These are phyloP conservation scores for Sporophila hypoxantha DNA, from an alignment of 2,113 vertebrate genomes.

Conservation along the genomic window DNA sequence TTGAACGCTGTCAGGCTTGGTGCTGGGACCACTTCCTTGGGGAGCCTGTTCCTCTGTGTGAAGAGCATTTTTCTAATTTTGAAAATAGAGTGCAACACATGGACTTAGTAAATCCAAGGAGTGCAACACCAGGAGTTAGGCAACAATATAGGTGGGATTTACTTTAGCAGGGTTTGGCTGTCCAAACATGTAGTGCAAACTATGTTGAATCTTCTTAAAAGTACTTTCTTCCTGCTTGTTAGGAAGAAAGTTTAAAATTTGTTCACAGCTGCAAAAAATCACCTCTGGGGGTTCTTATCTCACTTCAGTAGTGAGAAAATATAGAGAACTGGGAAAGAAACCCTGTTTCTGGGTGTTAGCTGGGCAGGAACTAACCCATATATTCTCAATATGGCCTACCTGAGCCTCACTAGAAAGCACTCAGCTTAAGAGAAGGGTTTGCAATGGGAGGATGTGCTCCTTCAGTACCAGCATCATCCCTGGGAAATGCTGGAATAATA, in stretches of 20 bases:
- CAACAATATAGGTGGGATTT: neutral
- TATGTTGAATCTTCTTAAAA: neutral
- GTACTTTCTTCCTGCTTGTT: neutral
- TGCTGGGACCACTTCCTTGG: neutral
- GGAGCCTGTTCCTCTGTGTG: neutral
- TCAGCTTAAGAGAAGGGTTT: neutral
- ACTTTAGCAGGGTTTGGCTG: neutral
- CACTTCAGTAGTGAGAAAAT: neutral
- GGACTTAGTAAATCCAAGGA: neutral
- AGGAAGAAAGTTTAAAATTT: neutral
- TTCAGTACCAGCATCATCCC: neutral
- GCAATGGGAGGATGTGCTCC: neutral
- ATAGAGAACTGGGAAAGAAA: neutral
- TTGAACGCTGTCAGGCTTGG: neutral
- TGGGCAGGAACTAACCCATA: neutral
- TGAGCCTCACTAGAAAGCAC: neutral
- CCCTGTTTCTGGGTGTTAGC: neutral
- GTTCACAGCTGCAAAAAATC: neutral
- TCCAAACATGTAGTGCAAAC: neutral
- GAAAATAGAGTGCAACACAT: neutral
- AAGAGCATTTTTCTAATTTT: neutral
- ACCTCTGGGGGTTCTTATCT: neutral
- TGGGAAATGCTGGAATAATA: neutral
- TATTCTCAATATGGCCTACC: neutral
- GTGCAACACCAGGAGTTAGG: neutral